These are phyloP conservation scores for Pogonocherus hispidulus DNA, from an alignment of 2,888 invertebrate genomes.

Conservation along the genomic window DNA sequence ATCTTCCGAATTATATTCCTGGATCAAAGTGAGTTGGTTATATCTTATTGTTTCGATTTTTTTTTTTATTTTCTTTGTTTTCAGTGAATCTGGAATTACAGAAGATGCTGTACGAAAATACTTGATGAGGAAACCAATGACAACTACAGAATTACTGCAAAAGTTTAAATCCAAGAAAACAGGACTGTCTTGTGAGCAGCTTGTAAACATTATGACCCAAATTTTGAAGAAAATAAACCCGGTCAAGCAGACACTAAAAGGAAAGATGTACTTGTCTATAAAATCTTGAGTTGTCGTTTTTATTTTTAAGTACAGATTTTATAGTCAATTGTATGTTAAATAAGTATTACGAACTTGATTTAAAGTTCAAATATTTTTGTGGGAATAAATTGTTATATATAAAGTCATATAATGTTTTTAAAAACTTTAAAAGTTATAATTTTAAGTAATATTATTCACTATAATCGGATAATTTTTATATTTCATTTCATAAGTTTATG, in stretches of 20 bases:
- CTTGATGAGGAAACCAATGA: slow-evolving; percentile 96
- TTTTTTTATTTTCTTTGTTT: slow-evolving; percentile 58
- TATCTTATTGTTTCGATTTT: no score
- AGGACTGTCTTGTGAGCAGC: slow-evolving; percentile 89
- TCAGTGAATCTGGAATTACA: slow-evolving; percentile 89
- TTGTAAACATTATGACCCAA: slow-evolving; percentile 94
- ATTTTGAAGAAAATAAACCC: slow-evolving; percentile 96
- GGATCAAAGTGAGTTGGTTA: slow-evolving; percentile 69
- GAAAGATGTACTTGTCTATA: slow-evolving; percentile 94
- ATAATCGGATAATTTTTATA: no score
- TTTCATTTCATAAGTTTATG: no score
- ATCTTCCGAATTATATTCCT: slow-evolving; percentile 69
- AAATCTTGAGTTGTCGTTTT: slow-evolving; percentile 70
- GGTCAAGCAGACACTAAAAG: slow-evolving; percentile 90
- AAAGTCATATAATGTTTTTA: no score
- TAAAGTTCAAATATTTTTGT: no score
- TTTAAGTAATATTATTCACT: no score
- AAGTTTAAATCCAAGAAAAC: slow-evolving; percentile 97
- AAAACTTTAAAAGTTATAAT: no score
- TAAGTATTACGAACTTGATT: no score
- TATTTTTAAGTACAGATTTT: background rate
- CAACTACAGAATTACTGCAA: slow-evolving; percentile 93
- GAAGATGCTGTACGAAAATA: slow-evolving; percentile 96
- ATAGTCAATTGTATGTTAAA: background rate
- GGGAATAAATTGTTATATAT: no score